Evolutionary conservation across 1,140 invertebrate genomes (phyloP), one percentile per base, ranked within the genome.

Genomic region (Neodiprion lecontei): DNA sequence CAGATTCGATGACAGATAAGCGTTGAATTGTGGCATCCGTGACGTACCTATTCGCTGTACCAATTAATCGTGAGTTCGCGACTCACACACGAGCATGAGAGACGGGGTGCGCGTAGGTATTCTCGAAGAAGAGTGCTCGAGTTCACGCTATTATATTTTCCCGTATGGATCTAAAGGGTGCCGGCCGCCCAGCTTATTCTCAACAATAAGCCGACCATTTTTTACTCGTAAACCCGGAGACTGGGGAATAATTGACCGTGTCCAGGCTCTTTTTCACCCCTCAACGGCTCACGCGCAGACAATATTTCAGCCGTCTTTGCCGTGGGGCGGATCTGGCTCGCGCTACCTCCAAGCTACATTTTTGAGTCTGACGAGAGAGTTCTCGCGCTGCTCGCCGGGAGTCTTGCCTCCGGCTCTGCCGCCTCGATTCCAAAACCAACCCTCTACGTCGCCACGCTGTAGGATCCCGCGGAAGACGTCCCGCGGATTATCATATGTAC

Each of bases 171-270:
- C 53, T 4, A 61, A 61, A 61, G 53, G 53, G 53, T 9, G 53
- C 7, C 53, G 53, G 53, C 53, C 53, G 53, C 53, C 28, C 53
- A 17, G 10, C 67, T 11, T 69, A 69, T 69, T 69, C 67, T 47
- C 67, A 21, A 69, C 67, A 69, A 69, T 69, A 69, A 69, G 67
- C 67, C 67, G 40, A 69, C 67, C 67, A 69, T 69, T 69, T 69
- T 69, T 69, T 23, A 69, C 67, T 47, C 17, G 67, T 69, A 69
- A 69, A 14, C 67, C 67, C 21, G 10, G 67, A 7, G 67, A 11
- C 67, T 7, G 67, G 11, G 14, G 21, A 69, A 69, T 21, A 69
- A 69, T 47, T 69, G 67, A 23, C 67, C 21, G 17, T 69, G 12
- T 21, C 21, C 10, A 11, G 17, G 40, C 23, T 69, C n/a, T 11